These are phyloP conservation scores for Eledona agricola DNA, from an alignment of 2,888 invertebrate species.

Conservation along the genomic window DNA sequence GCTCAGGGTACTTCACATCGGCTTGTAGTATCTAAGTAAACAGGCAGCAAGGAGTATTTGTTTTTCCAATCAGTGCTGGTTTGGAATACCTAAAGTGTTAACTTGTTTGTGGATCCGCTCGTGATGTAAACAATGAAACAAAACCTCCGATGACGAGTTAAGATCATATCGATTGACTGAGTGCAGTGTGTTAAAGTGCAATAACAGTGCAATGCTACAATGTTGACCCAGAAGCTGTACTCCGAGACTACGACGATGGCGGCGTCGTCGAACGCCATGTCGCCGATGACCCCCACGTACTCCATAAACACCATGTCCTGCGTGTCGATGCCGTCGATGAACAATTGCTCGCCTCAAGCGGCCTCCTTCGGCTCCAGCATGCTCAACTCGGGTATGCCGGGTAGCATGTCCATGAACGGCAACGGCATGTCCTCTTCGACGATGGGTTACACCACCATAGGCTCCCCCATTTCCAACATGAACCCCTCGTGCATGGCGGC, in stretches of 20 bases:
- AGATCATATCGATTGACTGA: conserved; percentile 57
- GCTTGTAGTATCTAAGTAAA: conserved; percentile 66
- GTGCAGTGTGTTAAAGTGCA: conserved; percentile 28
- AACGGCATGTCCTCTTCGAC: conserved; percentile 78
- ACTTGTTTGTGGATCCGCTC: conserved; percentile 64
- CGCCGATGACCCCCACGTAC: conserved; percentile 82
- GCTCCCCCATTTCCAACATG: conserved; percentile 75
- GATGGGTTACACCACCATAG: conserved; percentile 71
- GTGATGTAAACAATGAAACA: conserved; percentile 65
- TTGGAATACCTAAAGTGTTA: conserved; percentile 65
- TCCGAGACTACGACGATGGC: conserved; percentile 76
- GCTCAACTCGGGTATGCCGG: conserved; percentile 66
- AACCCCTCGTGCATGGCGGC: conserved; percentile 72
- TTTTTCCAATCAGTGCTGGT: conserved; percentile 68
- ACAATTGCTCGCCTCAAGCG: conserved; percentile 71
- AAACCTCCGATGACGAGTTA: conserved; percentile 63
- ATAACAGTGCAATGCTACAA: conserved; percentile 42
- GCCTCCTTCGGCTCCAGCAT: conserved; percentile 63
- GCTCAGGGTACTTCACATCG: conserved; percentile 64
- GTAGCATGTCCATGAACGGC: conserved; percentile 72
- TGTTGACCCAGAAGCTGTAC: conserved; percentile 74
- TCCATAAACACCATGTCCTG: conserved; percentile 83
- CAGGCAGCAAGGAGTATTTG: conserved; percentile 66
- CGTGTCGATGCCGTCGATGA: conserved; percentile 71
- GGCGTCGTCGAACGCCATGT: conserved; percentile 73